A percentile compares a stretch with the other conserved stretches of the same genome.
Conservation (phyloP, 2,113 vertebrate genomes). For the Butorides virescens region DNA sequence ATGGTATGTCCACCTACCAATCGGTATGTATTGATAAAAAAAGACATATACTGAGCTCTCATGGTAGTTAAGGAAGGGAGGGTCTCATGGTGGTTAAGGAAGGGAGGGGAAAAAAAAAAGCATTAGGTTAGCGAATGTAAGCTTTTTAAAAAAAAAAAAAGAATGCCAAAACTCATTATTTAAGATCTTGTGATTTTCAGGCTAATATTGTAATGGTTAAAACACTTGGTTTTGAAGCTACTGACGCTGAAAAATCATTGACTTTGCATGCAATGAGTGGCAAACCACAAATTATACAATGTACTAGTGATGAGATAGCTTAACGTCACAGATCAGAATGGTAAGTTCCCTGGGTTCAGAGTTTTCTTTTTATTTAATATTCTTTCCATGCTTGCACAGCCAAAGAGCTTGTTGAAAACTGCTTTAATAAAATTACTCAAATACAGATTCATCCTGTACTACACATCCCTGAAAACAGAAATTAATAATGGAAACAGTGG, state of each 20-base stretch:
- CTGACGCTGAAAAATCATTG: not conserved
- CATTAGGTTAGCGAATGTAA: not conserved
- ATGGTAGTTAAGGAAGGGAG: not conserved
- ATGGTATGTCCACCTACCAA: not conserved
- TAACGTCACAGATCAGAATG: not conserved
- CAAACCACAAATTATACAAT: not conserved
- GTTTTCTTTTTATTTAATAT: not conserved
- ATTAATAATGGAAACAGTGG: not conserved
- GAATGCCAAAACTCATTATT: not conserved
- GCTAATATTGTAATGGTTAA: not conserved
- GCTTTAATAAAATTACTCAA: constrained; percentile 20
- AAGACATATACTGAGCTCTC: not conserved
- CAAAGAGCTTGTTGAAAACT: not conserved
- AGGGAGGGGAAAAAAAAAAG: no score
- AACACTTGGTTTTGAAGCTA: not conserved
- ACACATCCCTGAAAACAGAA: not conserved
- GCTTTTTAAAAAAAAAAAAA: no score
- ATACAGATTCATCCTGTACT: not conserved
- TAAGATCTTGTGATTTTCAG: not conserved
- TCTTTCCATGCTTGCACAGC: not conserved
- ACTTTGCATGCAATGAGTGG: not conserved
- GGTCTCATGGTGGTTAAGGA: not conserved
- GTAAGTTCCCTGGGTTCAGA: not conserved
- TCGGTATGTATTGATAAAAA: not conserved
- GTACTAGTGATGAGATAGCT: not conserved